These are phyloP conservation scores for Xylocopa sonorina DNA, from an alignment of 1,140 invertebrate genomes.

Conservation along the genomic window DNA sequence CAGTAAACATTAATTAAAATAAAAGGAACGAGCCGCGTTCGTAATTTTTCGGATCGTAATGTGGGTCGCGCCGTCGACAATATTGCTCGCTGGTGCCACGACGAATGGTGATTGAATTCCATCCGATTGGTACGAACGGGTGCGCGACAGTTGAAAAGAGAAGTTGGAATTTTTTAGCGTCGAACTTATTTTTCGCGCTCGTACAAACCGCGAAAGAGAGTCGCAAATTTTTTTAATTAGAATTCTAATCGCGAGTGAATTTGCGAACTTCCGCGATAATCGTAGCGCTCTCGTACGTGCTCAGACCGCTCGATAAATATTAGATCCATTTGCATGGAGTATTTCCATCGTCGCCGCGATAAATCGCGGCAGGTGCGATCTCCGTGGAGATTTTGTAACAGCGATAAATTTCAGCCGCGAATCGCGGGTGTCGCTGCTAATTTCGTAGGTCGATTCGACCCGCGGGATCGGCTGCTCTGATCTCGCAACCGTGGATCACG, in stretches of 20 bases:
- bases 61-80: conserved; percentile 11
- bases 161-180: not conserved
- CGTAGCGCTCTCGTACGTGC: too few relatives aligned
- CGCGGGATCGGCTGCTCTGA: not conserved
- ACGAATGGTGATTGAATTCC: not conserved
- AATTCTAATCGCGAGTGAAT: too few relatives aligned
- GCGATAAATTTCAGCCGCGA: not conserved
- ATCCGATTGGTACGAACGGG: not conserved
- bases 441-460: conserved; percentile 12
- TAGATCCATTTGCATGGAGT: not conserved
- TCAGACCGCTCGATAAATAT: not conserved
- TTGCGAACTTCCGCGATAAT: not conserved
- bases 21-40: conserved; percentile 47
- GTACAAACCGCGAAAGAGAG: not conserved
- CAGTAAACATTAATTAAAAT: conserved; percentile 65
- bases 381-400: not conserved
- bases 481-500: not conserved
- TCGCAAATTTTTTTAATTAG: not conserved
- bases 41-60: conserved; percentile 57
- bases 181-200: too few relatives aligned
- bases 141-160: too few relatives aligned
- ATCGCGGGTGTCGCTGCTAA: not conserved
- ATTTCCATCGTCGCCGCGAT: not conserved
- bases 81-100: not conserved
- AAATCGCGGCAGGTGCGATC: not conserved